Evolutionary conservation across 1,140 invertebrate genomes (phyloP).

Genomic region (Trachymyrmex septentrionalis): DNA sequence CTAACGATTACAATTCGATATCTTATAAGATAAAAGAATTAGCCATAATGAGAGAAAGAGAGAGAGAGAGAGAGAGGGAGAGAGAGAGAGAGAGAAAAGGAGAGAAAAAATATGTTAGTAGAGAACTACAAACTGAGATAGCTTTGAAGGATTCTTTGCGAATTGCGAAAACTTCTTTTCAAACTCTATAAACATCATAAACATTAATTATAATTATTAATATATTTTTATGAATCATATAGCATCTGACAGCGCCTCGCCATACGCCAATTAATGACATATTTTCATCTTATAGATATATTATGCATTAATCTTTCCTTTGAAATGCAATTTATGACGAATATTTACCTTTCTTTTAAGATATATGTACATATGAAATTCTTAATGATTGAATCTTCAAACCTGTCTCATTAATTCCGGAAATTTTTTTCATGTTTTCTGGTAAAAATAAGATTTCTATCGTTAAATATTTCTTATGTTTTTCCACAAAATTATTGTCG

Average conservation of each 20-base stretch:
- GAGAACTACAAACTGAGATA: not conserved
- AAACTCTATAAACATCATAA: not conserved
- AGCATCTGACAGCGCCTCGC: not conserved
- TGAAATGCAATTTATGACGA: not conserved
- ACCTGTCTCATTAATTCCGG: not conserved
- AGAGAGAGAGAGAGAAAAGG: not conserved
- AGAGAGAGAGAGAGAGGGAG: not conserved
- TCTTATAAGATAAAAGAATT: not conserved
- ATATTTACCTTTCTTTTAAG: not conserved
- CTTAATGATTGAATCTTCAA: not conserved
- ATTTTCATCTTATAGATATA: conserved; percentile 3
- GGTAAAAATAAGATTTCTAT: not conserved
- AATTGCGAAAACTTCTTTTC: not conserved
- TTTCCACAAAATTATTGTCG: not conserved
- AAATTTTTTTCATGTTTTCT: not conserved
- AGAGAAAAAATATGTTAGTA: not conserved
- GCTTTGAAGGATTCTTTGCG: not conserved
- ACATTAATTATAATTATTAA: too few species aligned
- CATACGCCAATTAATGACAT: not conserved
- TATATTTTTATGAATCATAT: not conserved
- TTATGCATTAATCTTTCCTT: not conserved
- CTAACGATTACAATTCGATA: not conserved
- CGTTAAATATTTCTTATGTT: not conserved
- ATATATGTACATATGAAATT: not conserved
- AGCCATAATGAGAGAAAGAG: not conserved